Percentiles rank a stretch among this genome's conserved stretches.
phyloP scores from a whole-genome alignment of 2,797 vertebrate species.

The Adelosebastes latens region DNA sequence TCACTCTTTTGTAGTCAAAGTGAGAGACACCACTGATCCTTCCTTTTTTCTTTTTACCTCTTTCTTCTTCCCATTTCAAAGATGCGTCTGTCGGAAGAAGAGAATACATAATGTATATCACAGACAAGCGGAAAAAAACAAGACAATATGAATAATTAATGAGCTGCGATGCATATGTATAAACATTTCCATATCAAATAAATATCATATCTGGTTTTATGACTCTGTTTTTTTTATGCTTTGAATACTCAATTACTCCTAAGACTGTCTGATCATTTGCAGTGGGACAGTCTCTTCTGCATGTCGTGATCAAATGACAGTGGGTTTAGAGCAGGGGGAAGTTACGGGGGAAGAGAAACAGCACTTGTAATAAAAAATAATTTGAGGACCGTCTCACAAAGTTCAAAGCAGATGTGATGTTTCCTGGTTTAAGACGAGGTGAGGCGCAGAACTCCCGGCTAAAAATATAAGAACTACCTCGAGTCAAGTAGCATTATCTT shows the following conservation, averaged over 20 bases:
- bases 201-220: conserved; percentile 73
- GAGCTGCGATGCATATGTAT: conserved; percentile 72
- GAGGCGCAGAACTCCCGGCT: conserved; percentile 10
- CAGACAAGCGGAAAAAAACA: conserved; percentile 71
- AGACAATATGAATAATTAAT: conserved; percentile 85
- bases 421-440: conserved; percentile 18
- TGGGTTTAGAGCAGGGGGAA: background rate
- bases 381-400: conserved; percentile 5
- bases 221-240: conserved; percentile 45
- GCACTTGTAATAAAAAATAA: conserved; percentile 7
- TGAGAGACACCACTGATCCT: conserved; percentile 69
- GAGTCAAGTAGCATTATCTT: conserved; percentile 3
- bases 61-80: conserved; percentile 72
- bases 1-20: conserved; percentile 75
- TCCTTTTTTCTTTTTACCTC: conserved; percentile 58
- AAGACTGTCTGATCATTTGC: conserved; percentile 57
- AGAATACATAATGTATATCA: conserved; percentile 83
- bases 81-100: conserved; percentile 66
- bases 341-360: background rate
- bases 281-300: conserved; percentile 20
- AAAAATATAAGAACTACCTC: conserved; percentile 19
- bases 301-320: conserved; percentile 55
- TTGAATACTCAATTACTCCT: conserved; percentile 60
- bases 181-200: conserved; percentile 84
- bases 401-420: conserved; percentile 33